Base-by-base conservation (phyloP, 2,113 vertebrate species). In the Sarotherodon lohbergeri region DNA sequence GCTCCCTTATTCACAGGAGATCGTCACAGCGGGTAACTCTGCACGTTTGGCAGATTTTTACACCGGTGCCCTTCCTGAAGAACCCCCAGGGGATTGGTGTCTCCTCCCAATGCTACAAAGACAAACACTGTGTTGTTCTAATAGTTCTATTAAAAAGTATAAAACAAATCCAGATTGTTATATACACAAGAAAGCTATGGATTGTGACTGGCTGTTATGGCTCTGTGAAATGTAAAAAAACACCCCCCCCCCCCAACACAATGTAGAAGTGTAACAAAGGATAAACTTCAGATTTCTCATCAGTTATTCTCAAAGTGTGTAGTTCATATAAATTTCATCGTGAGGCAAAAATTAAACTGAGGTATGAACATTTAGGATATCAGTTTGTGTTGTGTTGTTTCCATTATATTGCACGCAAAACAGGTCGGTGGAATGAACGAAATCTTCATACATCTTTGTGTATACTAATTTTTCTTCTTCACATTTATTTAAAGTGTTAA, bases 401-500 rank as follows among this genome's bases (percentile, higher is more conserved):
- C 19, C 22, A 66, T 39, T 22, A 66, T 5, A 9, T 12, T 46
- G 22, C 39, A 73, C 0, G 5, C 1, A 46, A 46, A 73, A 46
- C 68, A 2, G 68, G 39, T 24, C 1, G 0, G 39, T 27, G 22
- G 41, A 48, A 5, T 48, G 13, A 76, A 48, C 71, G 9, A 48
- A 0, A 46, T 17, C 14, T 32, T 48, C 9, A 48, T 12, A 76
- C 5, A 76, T 9, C 7, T 7, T 48, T 76, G 4, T 7, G 71
- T 3, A 48, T 7, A 78, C 3, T 1, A 50, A 50, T 32, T 19
- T 19, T 11, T 78, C 16, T 1, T 0, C 24, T 29, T 76, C 27
- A 19, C 10, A 0, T n/a, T 78, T 78, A 78, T 29, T 2, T 50
- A 29, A 32, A 50, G 24, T 50, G 24, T 43, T 41, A 0, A 66